Evolutionary conservation across 2,113 vertebrate species (phyloP), one percentile per base, ranked within the genome.

Genomic region (Alouatta palliata): DNA sequence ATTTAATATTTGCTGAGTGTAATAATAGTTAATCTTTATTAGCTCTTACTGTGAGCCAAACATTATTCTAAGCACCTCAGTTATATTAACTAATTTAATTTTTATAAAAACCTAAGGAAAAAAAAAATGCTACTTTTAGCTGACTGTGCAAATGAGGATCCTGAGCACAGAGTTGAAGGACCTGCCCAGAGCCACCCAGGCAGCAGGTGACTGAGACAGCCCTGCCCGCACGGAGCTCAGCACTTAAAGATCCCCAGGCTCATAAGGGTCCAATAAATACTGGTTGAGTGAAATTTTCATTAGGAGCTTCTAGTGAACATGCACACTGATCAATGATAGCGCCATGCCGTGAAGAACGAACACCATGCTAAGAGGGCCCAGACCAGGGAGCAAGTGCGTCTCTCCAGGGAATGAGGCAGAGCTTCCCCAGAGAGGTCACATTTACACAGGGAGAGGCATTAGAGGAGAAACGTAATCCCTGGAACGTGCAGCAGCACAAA

Each of bases 281-380:
- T 25, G 12, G 37, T 6, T 25, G n/a, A 40, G 16, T 27, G 61
- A 30, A 54, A 47, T 52, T 82, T 56, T 58, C 23, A 49, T 20
- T n/a, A 12, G 40, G 3, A 35, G 1, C 49, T 52, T 54, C 23
- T 13, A 4, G 8, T 1, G 0, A 21, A 2, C 12, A 10, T 1
- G 14, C 47, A 85, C 19, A 70, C 3, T 49, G n/a, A 32, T 43
- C 9, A 0, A 5, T 64, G 43, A 5, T 19, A 45, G 17, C 30
- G 14, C 75, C 14, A 30, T 47, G 40, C 20, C 4, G 17, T 43
- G 3, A 66, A 80, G 54, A 56, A 43, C 5, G 21, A 9, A 5
- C 16, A 68, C 17, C 6, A 6, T 7, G 21, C 12, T 16, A 2
- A 35, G 5, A 8, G 8, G 17, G 8, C 25, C 14, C 6, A 14